A percentile compares a stretch with the other conserved stretches of the same genome.
Evolutionary conservation across 2,797 vertebrate species (phyloP).

Genomic region (Potorous gilbertii): DNA sequence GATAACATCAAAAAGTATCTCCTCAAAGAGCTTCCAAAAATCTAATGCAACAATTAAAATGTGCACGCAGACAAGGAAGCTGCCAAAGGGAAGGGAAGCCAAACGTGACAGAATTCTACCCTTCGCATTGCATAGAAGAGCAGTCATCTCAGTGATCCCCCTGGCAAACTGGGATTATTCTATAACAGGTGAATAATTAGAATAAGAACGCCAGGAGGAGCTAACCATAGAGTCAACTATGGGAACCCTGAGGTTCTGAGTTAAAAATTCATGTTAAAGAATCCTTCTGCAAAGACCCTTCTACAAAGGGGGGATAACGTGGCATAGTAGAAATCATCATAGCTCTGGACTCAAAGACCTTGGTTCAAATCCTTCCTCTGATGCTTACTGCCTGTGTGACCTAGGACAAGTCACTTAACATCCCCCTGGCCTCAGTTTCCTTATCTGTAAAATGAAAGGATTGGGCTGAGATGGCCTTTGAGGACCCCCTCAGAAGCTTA

Average conservation of each 20-base stretch:
- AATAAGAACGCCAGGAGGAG: neutral
- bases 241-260: neutral
- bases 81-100: neutral
- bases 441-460: neutral
- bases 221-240: neutral
- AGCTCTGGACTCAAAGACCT: neutral
- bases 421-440: neutral
- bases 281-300: neutral
- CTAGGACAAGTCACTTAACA: neutral
- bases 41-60: neutral
- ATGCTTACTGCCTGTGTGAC: neutral
- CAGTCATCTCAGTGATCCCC: neutral
- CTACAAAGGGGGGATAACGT: neutral
- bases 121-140: neutral
- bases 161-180: neutral
- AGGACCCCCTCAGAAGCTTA: neutral
- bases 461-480: neutral
- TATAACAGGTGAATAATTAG: neutral
- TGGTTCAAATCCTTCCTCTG: neutral
- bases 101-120: neutral
- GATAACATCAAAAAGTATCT: neutral
- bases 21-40: neutral
- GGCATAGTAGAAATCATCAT: neutral
- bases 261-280: neutral
- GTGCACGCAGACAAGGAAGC: neutral